Evolutionary conservation across 2,797 vertebrate genomes (phyloP).

Genomic region (Danio tinwini): DNA sequence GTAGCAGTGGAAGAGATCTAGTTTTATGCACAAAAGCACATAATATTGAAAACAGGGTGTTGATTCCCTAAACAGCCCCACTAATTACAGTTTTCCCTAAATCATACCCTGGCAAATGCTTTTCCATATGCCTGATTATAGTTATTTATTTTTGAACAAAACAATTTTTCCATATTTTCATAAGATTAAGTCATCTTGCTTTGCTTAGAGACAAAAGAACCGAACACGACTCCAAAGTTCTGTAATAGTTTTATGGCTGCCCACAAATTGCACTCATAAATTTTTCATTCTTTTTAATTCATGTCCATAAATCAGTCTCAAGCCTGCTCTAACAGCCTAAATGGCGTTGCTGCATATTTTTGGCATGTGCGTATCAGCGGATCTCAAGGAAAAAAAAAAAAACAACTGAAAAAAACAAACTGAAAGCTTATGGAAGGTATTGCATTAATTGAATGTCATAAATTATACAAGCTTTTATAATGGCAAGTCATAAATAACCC

Average conservation of each 20-base stretch:
- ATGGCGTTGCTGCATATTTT: slow-evolving; percentile 81
- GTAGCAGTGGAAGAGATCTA: slow-evolving; percentile 70
- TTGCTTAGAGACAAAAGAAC: slow-evolving; percentile 78
- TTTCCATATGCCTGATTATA: slow-evolving; percentile 48
- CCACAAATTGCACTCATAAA: slow-evolving; percentile 83
- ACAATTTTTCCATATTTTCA: slow-evolving; percentile 67
- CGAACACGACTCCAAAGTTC: slow-evolving; percentile 81
- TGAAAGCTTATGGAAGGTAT: slow-evolving; percentile 79
- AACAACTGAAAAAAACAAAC: slow-evolving; percentile 64
- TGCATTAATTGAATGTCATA: slow-evolving; percentile 82
- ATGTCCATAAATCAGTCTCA: slow-evolving; percentile 80
- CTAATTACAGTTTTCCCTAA: slow-evolving; percentile 61
- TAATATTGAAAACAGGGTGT: slow-evolving; percentile 53
- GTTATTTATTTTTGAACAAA: slow-evolving; percentile 55
- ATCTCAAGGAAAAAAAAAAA: slow-evolving; percentile 62
- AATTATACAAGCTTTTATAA: slow-evolving; percentile 86
- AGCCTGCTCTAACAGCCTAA: slow-evolving; percentile 74
- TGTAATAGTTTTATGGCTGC: slow-evolving; percentile 84
- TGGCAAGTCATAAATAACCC: slow-evolving; percentile 85
- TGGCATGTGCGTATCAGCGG: slow-evolving; percentile 79
- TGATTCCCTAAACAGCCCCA: slow-evolving; percentile 60
- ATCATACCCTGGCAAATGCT: slow-evolving; percentile 61
- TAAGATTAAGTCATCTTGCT: slow-evolving; percentile 74
- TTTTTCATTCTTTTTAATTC: slow-evolving; percentile 87
- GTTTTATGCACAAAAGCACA: slow-evolving; percentile 69